A percentile compares a stretch with the other conserved stretches of the same genome.
These are phyloP conservation scores for Chlorops oryzae DNA, from an alignment of 1,140 invertebrate genomes.

Conservation along the genomic window DNA sequence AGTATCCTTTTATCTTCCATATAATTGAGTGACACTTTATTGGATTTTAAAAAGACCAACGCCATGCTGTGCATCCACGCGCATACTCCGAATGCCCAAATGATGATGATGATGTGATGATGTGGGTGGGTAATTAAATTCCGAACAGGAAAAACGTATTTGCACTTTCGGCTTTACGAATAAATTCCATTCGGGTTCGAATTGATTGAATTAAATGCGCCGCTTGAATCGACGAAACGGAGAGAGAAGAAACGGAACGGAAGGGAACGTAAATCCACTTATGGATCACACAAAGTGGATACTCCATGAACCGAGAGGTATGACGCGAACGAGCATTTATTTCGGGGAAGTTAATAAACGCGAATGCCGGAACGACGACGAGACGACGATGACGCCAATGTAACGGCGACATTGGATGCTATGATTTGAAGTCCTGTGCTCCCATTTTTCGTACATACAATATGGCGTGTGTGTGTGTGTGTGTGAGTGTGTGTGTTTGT, in stretches of 20 bases:
- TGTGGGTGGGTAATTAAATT: slow-evolving; percentile 13
- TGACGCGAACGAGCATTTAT: too few relatives aligned
- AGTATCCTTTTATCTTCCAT: slow-evolving; percentile 1
- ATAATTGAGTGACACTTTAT: slow-evolving; percentile 14
- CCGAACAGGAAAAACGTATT: not conserved
- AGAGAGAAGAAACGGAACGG: not conserved
- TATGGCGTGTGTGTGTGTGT: slow-evolving; percentile 4
- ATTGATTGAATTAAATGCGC: slow-evolving; percentile 13
- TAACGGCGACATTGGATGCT: not conserved
- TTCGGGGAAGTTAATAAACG: not conserved
- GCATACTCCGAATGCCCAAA: not conserved
- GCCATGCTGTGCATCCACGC: not conserved
- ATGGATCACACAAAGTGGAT: slow-evolving; percentile 5
- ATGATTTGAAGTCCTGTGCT: too few relatives aligned
- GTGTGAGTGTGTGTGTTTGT: not conserved
- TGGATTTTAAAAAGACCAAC: slow-evolving; percentile 13
- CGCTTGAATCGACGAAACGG: not conserved
- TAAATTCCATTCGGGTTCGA: not conserved
- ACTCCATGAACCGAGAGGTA: not conserved
- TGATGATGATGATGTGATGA: too few relatives aligned
- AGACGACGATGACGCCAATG: not conserved
- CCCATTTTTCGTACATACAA: too few relatives aligned
- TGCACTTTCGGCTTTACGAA: not conserved
- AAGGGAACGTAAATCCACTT: slow-evolving; percentile 1
- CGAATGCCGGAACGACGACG: not conserved